phyloP scores from a whole-genome alignment of 2,888 invertebrate genomes.

The Drosophila borealis region DNA sequence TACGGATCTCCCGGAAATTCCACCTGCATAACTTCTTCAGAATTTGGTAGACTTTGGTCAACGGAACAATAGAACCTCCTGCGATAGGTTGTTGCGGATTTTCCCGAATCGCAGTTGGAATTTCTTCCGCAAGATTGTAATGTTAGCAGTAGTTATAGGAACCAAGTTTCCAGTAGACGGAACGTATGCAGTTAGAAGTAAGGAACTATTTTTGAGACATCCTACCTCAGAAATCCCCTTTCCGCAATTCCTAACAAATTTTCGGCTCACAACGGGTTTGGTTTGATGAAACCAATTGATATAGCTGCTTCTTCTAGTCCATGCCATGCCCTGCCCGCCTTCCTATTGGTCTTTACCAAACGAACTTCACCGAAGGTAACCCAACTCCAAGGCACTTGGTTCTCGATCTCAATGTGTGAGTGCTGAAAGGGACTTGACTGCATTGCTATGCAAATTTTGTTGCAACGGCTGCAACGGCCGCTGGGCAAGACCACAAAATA shows the following conservation, averaged over 20 bases:
- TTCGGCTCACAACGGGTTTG: background rate
- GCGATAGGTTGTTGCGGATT: too few relatives aligned
- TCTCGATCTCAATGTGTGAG: constrained; percentile 11
- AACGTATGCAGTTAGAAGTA: too few relatives aligned
- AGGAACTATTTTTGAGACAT: too few relatives aligned
- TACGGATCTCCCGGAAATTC: too few relatives aligned
- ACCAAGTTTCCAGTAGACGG: too few relatives aligned
- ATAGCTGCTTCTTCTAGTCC: background rate
- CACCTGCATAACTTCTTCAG: too few relatives aligned
- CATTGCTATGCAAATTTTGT: constrained; percentile 57
- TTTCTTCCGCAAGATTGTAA: too few relatives aligned
- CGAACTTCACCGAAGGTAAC: background rate
- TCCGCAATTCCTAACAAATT: background rate
- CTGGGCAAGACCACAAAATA: constrained; percentile 35
- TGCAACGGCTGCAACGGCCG: constrained; percentile 5
- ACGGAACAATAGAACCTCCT: too few relatives aligned
- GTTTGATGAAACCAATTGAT: constrained; percentile 2
- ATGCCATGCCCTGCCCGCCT: background rate
- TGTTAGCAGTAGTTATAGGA: too few relatives aligned
- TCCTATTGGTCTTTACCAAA: background rate
- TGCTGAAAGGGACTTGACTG: constrained; percentile 20
- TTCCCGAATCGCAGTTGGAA: too few relatives aligned
- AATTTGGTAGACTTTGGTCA: too few relatives aligned
- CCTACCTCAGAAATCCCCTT: too few relatives aligned
- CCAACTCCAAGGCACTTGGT: background rate